Percentiles rank a stretch among this genome's conserved stretches.
Conservation (phyloP, 2,888 invertebrate genomes). For the Mesorhabditis sp. region DNA sequence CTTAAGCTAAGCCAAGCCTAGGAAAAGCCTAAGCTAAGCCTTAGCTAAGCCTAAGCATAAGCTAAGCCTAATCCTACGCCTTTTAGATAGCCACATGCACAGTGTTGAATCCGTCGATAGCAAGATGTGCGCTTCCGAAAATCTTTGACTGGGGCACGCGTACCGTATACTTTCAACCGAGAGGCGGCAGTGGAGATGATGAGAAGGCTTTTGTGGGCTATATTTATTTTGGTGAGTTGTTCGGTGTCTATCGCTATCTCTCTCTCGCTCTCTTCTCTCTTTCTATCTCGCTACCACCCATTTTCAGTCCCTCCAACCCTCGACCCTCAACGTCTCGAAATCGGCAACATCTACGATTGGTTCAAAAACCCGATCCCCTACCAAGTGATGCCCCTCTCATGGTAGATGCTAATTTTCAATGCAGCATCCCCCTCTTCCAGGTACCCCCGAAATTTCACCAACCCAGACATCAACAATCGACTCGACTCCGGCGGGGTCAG, state of each 20-base stretch:
- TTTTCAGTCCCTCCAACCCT: conserved; percentile 54
- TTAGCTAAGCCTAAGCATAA: neutral
- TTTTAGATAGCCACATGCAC: conserved; percentile 46
- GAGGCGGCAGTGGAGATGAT: conserved; percentile 47
- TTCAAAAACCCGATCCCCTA: conserved; percentile 53
- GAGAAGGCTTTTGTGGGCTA: conserved; percentile 57
- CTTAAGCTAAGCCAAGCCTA: neutral
- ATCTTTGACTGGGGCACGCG: conserved; percentile 58
- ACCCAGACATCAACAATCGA: conserved; percentile 33
- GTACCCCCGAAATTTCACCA: conserved; percentile 58
- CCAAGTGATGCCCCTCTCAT: conserved; percentile 13
- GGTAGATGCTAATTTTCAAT: neutral
- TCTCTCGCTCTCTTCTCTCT: neutral
- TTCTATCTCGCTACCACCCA: neutral
- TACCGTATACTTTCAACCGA: conserved; percentile 56
- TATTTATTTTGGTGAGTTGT: conserved; percentile 52
- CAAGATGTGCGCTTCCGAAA: conserved; percentile 51
- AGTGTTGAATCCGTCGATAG: conserved; percentile 53
- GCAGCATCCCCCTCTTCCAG: conserved; percentile 30
- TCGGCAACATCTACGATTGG: conserved; percentile 55
- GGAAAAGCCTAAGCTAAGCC: neutral
- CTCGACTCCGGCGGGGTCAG: neutral
- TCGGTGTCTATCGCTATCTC: neutral
- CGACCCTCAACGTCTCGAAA: conserved; percentile 55
- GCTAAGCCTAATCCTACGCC: neutral